Conservation (phyloP, 2,797 vertebrate genomes). For the Halcyon chelicuti region DNA sequence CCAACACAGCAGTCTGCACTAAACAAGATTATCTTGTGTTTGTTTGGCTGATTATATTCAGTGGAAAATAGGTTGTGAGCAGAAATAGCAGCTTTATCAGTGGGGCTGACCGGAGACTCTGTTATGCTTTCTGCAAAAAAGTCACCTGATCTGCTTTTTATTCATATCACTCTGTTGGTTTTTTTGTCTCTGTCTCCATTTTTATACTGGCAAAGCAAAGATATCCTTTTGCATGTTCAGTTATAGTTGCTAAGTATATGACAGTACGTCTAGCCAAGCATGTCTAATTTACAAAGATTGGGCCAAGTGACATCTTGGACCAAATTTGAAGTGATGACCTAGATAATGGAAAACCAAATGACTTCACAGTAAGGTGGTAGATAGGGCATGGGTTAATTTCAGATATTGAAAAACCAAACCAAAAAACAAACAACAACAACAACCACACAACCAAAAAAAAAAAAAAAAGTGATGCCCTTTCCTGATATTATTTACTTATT, state of each 20-base stretch:
- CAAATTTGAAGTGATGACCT: neutral
- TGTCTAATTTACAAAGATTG: neutral
- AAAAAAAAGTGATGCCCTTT: neutral
- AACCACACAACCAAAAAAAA: too few relatives aligned
- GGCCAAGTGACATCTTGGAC: neutral
- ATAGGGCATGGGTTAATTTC: neutral
- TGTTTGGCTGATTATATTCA: slow-evolving; percentile 68
- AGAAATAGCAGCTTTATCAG: slow-evolving; percentile 30
- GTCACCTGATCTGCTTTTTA: neutral
- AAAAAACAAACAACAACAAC: too few relatives aligned
- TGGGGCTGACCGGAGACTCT: neutral
- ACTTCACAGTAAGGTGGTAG: neutral
- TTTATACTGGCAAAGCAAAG: neutral
- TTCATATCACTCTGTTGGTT: neutral
- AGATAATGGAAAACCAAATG: neutral
- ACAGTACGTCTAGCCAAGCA: neutral
- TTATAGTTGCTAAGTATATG: neutral
- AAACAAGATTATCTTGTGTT: slow-evolving; percentile 75
- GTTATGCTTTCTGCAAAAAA: slow-evolving; percentile 21
- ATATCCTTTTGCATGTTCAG: neutral
- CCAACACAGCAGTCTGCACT: slow-evolving; percentile 70
- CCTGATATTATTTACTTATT: slow-evolving; percentile 24
- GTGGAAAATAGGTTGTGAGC: slow-evolving; percentile 39
- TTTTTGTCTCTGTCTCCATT: neutral
- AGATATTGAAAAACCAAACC: neutral